Evolutionary conservation across 1,140 invertebrate genomes (phyloP), one percentile per base, ranked within the genome.

Genomic region (Maconellicoccus hirsutus): DNA sequence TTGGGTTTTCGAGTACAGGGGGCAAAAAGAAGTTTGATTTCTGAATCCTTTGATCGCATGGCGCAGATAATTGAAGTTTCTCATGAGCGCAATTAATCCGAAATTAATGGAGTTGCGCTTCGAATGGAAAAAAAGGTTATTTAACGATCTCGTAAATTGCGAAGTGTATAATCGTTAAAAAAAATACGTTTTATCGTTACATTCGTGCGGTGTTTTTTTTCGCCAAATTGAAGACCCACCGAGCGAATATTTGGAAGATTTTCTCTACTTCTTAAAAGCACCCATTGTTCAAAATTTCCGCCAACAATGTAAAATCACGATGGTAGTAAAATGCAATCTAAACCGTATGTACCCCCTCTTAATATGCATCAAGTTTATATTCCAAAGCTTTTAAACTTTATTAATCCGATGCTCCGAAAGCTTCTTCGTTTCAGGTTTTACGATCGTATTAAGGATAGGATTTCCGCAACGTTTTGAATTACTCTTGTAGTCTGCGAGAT

Each of bases 81-180:
- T 66, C 61, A 66, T 66, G 61, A 22, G 61, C 61, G 61, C 61
- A 66, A 66, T 66, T 66, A 66, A 66, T 66, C 21, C 61, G 16
- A 66, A 66, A 66, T 66, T 66, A 66, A 66, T 66, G 61, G 61
- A 10, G 14, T 4, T 66, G 22, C 61, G 61, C 61, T 66, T 19
- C 61, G 61, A 66, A 66, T 66, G 61, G 29, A 16, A 52, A 66
- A 66, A 66, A 66, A 16, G 8, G 6, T 26, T 23, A 66, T 66
- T 66, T 66, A 66, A 66, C 61, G 61, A 66, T 66, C 61, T 66
- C 61, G 61, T 66, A 66, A 66, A 66, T 66, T 66, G 61, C 61
- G 61, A 66, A 66, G 61, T 66, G 19, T 66, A 66, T 66, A 66
- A 59, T 66, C 61, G 61, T 66, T 66, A 23, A 25, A 66, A 66